A percentile compares a stretch with the other conserved stretches of the same genome.
These are phyloP conservation scores for Quadroppia sp. DNA, from an alignment of 2,888 invertebrate genomes.

Conservation along the genomic window DNA sequence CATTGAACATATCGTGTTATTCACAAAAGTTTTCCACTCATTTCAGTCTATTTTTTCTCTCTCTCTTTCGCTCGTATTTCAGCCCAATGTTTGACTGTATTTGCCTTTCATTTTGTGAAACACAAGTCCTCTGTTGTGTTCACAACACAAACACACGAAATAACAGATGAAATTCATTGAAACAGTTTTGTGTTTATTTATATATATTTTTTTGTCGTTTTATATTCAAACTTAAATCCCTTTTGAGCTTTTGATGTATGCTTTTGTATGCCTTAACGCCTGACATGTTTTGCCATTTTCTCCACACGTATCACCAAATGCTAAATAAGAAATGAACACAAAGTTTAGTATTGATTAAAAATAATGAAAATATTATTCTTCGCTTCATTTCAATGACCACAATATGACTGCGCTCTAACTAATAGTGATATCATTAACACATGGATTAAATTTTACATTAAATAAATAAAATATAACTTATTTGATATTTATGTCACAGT, in stretches of 20 bases:
- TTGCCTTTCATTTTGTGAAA: background rate
- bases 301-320: background rate
- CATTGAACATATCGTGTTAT: slow-evolving; percentile 14
- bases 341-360: no score
- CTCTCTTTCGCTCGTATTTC: background rate
- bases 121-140: background rate
- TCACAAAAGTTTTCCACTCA: background rate
- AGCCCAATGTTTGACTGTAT: background rate
- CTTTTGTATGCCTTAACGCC: slow-evolving; percentile 14
- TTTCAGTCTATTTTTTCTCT: background rate
- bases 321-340: background rate
- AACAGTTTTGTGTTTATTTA: background rate
- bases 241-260: slow-evolving; percentile 27
- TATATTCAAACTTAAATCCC: slow-evolving; percentile 24
- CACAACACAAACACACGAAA: background rate
- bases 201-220: background rate
- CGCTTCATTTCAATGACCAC: no score
- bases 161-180: background rate
- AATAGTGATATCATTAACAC: no score
- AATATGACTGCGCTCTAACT: no score
- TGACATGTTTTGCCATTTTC: slow-evolving; percentile 22
- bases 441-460: no score
- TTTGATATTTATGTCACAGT: no score
- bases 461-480: no score
- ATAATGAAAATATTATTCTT: no score